A percentile compares a stretch with the other conserved stretches of the same genome.
phyloP scores from a whole-genome alignment of 2,888 invertebrate genomes.

The Philonicus albiceps region DNA sequence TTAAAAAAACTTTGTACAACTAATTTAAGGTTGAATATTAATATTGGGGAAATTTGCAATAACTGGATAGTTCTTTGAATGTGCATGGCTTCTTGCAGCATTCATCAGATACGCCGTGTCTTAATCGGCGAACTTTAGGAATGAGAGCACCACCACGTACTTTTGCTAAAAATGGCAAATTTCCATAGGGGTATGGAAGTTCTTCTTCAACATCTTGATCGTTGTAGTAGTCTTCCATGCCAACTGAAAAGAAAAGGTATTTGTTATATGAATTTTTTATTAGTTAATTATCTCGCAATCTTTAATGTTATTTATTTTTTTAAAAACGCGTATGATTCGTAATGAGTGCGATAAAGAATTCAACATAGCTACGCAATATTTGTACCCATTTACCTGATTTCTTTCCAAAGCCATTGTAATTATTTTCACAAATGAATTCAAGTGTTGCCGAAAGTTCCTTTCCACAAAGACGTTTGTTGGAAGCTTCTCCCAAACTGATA shows the following conservation, averaged over 20 bases:
- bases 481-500: slow-evolving; percentile 24
- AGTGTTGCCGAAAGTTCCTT: slow-evolving; percentile 20
- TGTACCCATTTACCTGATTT: slow-evolving; percentile 20
- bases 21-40: not conserved
- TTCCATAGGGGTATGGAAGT: slow-evolving; percentile 1
- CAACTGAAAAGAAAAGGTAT: not conserved
- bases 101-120: slow-evolving; percentile 40
- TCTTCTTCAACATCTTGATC: slow-evolving; percentile 33
- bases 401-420: slow-evolving; percentile 33
- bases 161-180: slow-evolving; percentile 25
- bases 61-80: slow-evolving; percentile 1
- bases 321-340: too few species aligned
- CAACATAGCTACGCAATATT: not conserved
- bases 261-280: not conserved
- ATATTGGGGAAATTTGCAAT: slow-evolving; percentile 32
- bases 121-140: slow-evolving; percentile 32
- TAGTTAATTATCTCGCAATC: not conserved
- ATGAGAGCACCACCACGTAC: slow-evolving; percentile 17
- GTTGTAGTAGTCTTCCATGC: slow-evolving; percentile 19
- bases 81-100: slow-evolving; percentile 43
- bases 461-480: slow-evolving; percentile 38
- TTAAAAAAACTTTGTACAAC: not conserved
- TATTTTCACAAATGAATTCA: slow-evolving; percentile 35
- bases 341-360: too few species aligned
- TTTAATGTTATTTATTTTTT: too few species aligned